A percentile compares a stretch with the other conserved stretches of the same genome.
Conservation (phyloP, 2,888 invertebrate genomes). For the Nomada lathburiana region DNA sequence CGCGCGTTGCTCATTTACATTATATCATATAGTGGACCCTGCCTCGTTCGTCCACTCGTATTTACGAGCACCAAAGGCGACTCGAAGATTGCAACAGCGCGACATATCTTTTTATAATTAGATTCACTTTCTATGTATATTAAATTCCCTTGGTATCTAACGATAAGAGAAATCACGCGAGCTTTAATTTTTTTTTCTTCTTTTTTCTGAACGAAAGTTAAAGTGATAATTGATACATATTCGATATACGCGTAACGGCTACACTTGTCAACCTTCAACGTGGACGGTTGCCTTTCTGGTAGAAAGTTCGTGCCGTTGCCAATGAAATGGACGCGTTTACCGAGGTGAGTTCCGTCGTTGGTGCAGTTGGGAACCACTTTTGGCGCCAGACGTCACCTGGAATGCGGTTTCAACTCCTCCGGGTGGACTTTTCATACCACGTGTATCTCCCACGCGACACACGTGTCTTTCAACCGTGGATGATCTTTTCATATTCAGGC, state of each 20-base stretch:
- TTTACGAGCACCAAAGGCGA: constrained; percentile 9
- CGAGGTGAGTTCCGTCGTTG: background rate
- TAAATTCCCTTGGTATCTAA: constrained; percentile 1
- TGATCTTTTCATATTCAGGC: constrained; percentile 40
- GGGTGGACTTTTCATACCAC: constrained; percentile 69
- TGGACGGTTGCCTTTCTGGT: constrained; percentile 31
- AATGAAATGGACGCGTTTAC: constrained; percentile 2
- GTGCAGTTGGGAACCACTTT: constrained; percentile 77
- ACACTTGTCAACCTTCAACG: constrained; percentile 28
- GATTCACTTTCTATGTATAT: constrained; percentile 24
- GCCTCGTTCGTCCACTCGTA: constrained; percentile 21
- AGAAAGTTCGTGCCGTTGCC: constrained; percentile 8
- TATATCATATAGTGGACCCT: constrained; percentile 58
- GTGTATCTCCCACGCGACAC: constrained; percentile 74
- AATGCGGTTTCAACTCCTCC: constrained; percentile 79
- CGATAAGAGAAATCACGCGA: constrained; percentile 2
- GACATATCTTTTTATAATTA: constrained; percentile 10
- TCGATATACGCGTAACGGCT: background rate
- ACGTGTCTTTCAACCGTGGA: constrained; percentile 65
- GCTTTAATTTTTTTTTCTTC: background rate
- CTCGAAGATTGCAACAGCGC: constrained; percentile 12
- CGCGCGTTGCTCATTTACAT: constrained; percentile 62
- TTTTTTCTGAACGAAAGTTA: constrained; percentile 26
- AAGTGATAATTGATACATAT: constrained; percentile 40
- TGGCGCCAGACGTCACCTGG: constrained; percentile 81